Percentiles rank a stretch among this genome's conserved stretches.
Conservation (phyloP, 1,140 invertebrate species). For the Drosophila saltans region DNA sequence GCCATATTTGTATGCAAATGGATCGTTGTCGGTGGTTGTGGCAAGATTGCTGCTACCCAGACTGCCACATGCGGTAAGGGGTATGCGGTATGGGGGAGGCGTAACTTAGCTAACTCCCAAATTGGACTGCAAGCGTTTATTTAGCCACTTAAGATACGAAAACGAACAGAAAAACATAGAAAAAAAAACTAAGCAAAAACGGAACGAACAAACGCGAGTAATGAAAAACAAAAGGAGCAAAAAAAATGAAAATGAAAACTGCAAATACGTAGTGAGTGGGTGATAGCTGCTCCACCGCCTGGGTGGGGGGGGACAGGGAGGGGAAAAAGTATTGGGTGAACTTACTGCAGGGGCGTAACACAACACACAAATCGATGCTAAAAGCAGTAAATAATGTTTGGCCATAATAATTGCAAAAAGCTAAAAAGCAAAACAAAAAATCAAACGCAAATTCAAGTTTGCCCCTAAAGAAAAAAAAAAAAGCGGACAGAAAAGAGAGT, state of each 20-base stretch:
- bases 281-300: neutral
- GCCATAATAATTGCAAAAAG: constrained; percentile 8
- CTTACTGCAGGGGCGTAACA: constrained; percentile 37
- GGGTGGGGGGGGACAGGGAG: neutral
- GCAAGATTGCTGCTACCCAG: too few relatives aligned
- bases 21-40: constrained; percentile 9
- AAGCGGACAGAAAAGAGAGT: neutral
- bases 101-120: constrained; percentile 49
- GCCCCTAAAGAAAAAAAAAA: neutral
- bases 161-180: constrained; percentile 15
- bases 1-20: constrained; percentile 71
- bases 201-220: constrained; percentile 23
- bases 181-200: constrained; percentile 8
- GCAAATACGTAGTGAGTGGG: constrained; percentile 14
- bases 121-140: constrained; percentile 63
- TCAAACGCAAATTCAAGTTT: constrained; percentile 1
- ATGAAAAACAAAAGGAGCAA: neutral
- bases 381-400: constrained; percentile 54
- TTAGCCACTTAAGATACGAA: constrained; percentile 59
- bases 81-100: constrained; percentile 9
- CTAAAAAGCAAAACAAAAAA: neutral
- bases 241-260: constrained; percentile 30
- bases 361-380: constrained; percentile 57
- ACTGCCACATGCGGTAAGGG: neutral
- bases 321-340: neutral